Evolutionary conservation across 2,888 invertebrate species (phyloP).

Genomic region (Leptogaster cylindrica): DNA sequence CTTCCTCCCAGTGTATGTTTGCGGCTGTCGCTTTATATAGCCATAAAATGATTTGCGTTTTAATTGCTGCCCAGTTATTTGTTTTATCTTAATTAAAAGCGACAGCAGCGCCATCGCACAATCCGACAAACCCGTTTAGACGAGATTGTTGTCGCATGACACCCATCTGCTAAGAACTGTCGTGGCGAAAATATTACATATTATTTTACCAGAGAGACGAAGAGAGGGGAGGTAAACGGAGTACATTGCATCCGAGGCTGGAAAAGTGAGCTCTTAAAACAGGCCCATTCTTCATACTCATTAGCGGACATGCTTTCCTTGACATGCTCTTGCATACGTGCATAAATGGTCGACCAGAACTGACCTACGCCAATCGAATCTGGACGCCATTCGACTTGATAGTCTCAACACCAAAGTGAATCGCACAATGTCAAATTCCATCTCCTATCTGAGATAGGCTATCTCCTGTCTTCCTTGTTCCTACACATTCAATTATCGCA

Average conservation of each 20-base stretch:
- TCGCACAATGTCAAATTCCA: no score
- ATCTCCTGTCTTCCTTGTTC: no score
- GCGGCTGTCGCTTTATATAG: slow-evolving; percentile 29
- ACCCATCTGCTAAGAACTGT: slow-evolving; percentile 12
- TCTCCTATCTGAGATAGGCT: no score
- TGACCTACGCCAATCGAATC: no score
- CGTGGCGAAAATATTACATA: slow-evolving; percentile 13
- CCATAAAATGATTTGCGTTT: slow-evolving; percentile 42
- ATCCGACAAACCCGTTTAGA: slow-evolving; percentile 37
- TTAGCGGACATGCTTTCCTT: neutral
- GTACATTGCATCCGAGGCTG: neutral
- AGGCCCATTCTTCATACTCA: neutral
- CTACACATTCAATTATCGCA: no score
- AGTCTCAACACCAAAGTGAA: no score
- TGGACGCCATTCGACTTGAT: no score
- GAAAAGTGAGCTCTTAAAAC: slow-evolving; percentile 11
- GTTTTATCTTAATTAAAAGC: slow-evolving; percentile 47
- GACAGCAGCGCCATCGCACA: slow-evolving; percentile 44
- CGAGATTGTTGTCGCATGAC: slow-evolving; percentile 32
- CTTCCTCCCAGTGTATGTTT: neutral
- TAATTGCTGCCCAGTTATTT: slow-evolving; percentile 40
- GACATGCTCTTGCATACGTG: no score
- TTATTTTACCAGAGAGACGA: slow-evolving; percentile 8
- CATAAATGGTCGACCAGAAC: no score
- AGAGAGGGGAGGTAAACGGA: neutral